phyloP scores from a whole-genome alignment of 2,113 vertebrate genomes.

The Oncorhynchus nerka region DNA sequence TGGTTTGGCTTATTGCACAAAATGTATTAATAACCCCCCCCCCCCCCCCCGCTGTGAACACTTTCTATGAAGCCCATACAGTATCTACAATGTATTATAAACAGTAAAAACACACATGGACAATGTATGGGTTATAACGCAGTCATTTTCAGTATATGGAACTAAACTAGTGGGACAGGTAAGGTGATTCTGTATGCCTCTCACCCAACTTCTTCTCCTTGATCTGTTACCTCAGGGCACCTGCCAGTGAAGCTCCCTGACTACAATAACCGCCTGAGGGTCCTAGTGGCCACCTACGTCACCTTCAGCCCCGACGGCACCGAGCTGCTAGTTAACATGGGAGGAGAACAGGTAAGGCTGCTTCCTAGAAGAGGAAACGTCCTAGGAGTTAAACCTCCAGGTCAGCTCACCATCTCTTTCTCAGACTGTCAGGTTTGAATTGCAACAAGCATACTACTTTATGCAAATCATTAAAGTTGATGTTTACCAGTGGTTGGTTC shows the following conservation, averaged over 20 bases:
- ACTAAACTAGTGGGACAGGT: conserved; percentile 83
- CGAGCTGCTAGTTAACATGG: conserved; percentile 98
- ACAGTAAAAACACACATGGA: too few species aligned
- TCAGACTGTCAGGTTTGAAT: background rate
- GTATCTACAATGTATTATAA: too few species aligned
- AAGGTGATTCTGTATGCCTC: conserved; percentile 85
- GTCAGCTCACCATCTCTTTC: background rate
- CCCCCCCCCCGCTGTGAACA: too few species aligned
- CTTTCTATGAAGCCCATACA: too few species aligned
- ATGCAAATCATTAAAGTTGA: too few species aligned
- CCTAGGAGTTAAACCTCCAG: too few species aligned
- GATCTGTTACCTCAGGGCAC: conserved; percentile 76
- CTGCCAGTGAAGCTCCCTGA: conserved; percentile 93
- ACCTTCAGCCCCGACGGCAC: conserved; percentile 98
- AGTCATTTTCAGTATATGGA: too few species aligned
- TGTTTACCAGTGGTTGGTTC: too few species aligned
- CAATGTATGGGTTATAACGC: too few species aligned
- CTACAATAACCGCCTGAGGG: conserved; percentile 93
- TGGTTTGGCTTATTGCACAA: background rate
- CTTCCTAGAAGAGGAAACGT: too few species aligned
- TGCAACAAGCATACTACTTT: background rate
- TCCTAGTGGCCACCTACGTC: conserved; percentile 94
- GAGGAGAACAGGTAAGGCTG: conserved; percentile 89
- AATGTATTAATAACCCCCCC: too few species aligned
- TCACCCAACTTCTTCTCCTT: background rate